Percentiles rank a stretch among this genome's conserved stretches.
phyloP scores from a whole-genome alignment of 2,888 invertebrate species.

The Dryomyza anilis region DNA sequence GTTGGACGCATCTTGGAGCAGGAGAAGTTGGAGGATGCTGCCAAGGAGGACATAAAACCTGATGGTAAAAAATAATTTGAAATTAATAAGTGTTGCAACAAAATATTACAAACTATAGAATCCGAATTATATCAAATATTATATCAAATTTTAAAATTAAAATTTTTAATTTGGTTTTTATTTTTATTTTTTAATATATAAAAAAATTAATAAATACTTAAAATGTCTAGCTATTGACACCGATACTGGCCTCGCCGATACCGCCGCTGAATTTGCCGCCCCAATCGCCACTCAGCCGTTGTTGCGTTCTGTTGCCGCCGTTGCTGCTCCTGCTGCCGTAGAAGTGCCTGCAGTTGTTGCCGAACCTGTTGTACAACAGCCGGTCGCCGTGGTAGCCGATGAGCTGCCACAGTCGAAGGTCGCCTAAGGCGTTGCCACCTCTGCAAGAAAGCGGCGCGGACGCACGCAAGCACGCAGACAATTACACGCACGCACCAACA shows the following conservation, averaged over 20 bases:
- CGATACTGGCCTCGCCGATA: not conserved
- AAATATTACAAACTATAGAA: not conserved
- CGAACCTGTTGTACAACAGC: not conserved
- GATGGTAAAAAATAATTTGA: conserved; percentile 33
- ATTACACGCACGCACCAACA: no score
- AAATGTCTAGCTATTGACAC: conserved; percentile 3
- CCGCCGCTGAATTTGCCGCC: not conserved
- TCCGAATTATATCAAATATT: not conserved
- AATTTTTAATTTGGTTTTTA: no score
- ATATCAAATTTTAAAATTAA: no score
- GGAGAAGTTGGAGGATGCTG: conserved; percentile 42
- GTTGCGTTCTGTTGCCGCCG: not conserved
- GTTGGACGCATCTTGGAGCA: conserved; percentile 45
- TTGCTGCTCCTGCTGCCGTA: not conserved
- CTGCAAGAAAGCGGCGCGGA: conserved; percentile 27
- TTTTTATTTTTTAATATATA: no score
- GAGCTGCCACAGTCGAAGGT: conserved; percentile 28
- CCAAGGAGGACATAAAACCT: conserved; percentile 36
- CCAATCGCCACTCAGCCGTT: not conserved
- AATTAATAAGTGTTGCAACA: not conserved
- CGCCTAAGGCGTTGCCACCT: conserved; percentile 22
- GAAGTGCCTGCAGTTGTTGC: no score
- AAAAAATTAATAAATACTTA: no score
- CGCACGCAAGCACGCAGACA: conserved; percentile 28
- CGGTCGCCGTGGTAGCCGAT: not conserved